phyloP scores from a whole-genome alignment of 2,888 invertebrate genomes.

The Erannis defoliaria region DNA sequence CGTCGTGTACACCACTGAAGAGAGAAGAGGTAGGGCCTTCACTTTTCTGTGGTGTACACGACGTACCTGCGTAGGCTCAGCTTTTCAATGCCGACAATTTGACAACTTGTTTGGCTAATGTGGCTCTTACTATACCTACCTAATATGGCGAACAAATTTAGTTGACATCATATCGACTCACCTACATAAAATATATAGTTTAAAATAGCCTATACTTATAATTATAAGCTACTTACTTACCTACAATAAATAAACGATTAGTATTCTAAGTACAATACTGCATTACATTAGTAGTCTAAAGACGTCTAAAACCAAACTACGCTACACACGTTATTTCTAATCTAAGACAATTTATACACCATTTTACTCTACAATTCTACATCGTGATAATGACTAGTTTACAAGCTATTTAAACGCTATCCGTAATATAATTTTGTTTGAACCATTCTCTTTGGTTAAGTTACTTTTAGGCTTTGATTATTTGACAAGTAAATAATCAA shows the following conservation, averaged over 20 bases:
- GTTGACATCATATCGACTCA: neutral
- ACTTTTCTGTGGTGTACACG: too few relatives aligned
- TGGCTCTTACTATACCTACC: too few relatives aligned
- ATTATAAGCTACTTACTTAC: neutral
- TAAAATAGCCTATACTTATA: slow-evolving; percentile 1
- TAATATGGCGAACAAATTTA: too few relatives aligned
- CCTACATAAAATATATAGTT: neutral
- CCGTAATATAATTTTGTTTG: slow-evolving; percentile 33
- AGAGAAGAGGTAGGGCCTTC: too few relatives aligned
- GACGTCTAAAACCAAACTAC: slow-evolving; percentile 32
- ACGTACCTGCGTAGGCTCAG: too few relatives aligned
- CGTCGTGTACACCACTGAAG: too few relatives aligned
- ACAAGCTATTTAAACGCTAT: slow-evolving; percentile 29
- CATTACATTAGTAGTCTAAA: slow-evolving; percentile 29
- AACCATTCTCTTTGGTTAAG: slow-evolving; percentile 42
- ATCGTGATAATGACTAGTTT: slow-evolving; percentile 26
- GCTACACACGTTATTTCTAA: slow-evolving; percentile 38
- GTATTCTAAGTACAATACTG: slow-evolving; percentile 45
- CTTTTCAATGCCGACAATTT: neutral
- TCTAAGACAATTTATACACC: slow-evolving; percentile 41
- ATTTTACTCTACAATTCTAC: slow-evolving; percentile 28
- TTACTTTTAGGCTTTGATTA: neutral
- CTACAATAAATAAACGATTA: slow-evolving; percentile 36
- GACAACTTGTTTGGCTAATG: too few relatives aligned
- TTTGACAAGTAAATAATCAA: too few relatives aligned